Base-by-base conservation (phyloP, 2,797 vertebrate genomes). In the Lagodon rhomboides region DNA sequence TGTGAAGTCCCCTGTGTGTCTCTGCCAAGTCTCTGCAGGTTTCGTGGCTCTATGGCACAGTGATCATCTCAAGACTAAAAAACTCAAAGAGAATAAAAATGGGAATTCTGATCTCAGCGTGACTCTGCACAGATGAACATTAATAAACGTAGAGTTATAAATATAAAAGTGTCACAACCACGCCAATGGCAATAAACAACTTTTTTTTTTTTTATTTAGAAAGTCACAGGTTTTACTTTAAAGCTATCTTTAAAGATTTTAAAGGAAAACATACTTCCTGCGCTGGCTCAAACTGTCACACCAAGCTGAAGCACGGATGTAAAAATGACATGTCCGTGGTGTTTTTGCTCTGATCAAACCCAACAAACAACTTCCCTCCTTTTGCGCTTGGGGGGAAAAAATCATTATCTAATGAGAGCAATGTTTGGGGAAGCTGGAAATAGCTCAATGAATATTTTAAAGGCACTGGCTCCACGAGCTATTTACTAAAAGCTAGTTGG, bases 391-490 rank as follows among this genome's bases (percentile, higher is more conserved):
- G 80, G 78, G 75, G 58, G 12, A 4, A 67, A 82, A 86, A 79
- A 85, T 89, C 77, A 88, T 86, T 77, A 90, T 89, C 88, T 89
- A 92, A 92, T 88, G 86, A 91, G 77, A 83, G 85, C 80, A 82
- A 85, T 85, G 82, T 89, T 92, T 89, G 69, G 58, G 69, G 73
- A 87, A 79, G 61, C 68, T 90, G 76, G 62, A 91, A 88, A 91
- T 86, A 89, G 79, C 83, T 76, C 67, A 46, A 87, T 93, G 73
- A 90, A 94, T 91, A 92, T 91, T 94, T 92, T 87, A 93, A 82
- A 80, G 70, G 75, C 66, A 55, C 51, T 66, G 74, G 77, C 77
- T 59, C 80, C 76, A 27, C 79, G 64, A 80, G 89, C 85, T 87
- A 84, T 89, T 91, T 92, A 80, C 77, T 55, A 34, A 68, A 73